Base-by-base conservation (phyloP, 2,888 invertebrate genomes). In the Amphimallon solstitiale region DNA sequence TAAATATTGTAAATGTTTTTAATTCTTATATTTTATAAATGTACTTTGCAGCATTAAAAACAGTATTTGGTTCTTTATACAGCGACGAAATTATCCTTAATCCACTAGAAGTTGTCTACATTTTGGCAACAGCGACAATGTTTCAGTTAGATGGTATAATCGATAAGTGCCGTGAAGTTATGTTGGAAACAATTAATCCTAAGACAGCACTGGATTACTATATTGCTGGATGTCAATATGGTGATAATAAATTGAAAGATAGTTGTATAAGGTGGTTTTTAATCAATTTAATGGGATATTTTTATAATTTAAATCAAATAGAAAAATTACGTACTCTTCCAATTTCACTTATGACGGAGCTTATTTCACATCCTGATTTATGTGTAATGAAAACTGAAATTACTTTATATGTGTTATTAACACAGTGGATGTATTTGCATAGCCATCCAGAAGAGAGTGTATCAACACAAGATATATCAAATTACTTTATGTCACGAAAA, bases 361-460 rank as follows among this genome's bases (percentile, higher is more conserved):
- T 92, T 23, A 85, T 91, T 21, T 81, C 84, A 9, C 88, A 89
- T 77, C 86, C 88, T 0, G 86, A 89, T 73, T 82, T 92, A 66
- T 89, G 89, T 76, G 91, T 91, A 1, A 87, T 92, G 84, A 92
- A 92, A 81, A 92, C 92, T 0, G 92, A 92, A 81, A 91, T 91
- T 79, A 90, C 91, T 34, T 81, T 92, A 40, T 92, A 92, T 72
- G 87, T 88, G 51, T 82, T 92, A 77, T 78, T 92, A 15, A 87
- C 91, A 74, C 86, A 87, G 74, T 92, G 92, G 92, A 83, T 89
- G 74, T 90, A 86, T 73, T 75, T 89, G 49, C 83, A 84, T 67
- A 73, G 87, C 49, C 83, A 86, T 78, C 83, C 71, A 17, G 66
- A 74, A 52, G 73, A 71, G 3, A 75, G 76, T 59, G 74, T 76